Evolutionary conservation across 2,113 vertebrate species (phyloP), one percentile per base, ranked within the genome.

Genomic region (Eptesicus fuscus): DNA sequence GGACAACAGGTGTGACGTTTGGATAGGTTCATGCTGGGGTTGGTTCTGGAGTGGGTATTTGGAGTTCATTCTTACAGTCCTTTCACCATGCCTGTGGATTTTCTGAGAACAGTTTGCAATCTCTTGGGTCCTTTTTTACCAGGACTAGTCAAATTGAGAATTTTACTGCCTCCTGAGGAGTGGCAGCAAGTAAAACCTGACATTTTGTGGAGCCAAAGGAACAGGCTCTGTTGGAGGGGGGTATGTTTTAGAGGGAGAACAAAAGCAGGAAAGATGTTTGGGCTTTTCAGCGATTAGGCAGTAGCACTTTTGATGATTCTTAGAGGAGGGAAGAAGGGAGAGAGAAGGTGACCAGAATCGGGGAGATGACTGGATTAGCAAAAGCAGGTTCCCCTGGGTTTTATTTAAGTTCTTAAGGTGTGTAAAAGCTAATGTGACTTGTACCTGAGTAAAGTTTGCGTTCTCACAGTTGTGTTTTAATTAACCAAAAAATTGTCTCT

Each of bases 111-210:
- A 71, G 56, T 88, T 83, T 74, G 37, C 35, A 74, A 30, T 78
- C 42, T 92, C 65, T 47, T 35, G n/a, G 70, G 59, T 79, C 71
- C 59, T 86, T 80, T 74, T 70, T 53, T 17, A 67, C 70, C 71
- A 63, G 42, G 42, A 71, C 87, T 78, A 22, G 53, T 96, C 80
- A 73, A 12, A 94, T 96, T 95, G 91, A 94, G 95, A 56, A 9
- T 96, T 86, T 95, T 91, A 51, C 70, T 95, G 95, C 96, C 97
- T 96, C 96, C 95, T 93, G 83, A 78, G 14, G 94, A 95, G 92
- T 82, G 91, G 94, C 82, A 59, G 91, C 35, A 30, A 96, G 97
- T 90, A 93, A 96, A 97, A 88, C 59, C 90, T 80, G 53, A 61
- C 73, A 7, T 79, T 69, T 53, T 77, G 1, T 86, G 91, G 73